Percentiles rank a stretch among this genome's conserved stretches.
These are phyloP conservation scores for Pocillopora damicornis DNA, from an alignment of 64 coral and sea anemone species.

Conservation along the genomic window DNA sequence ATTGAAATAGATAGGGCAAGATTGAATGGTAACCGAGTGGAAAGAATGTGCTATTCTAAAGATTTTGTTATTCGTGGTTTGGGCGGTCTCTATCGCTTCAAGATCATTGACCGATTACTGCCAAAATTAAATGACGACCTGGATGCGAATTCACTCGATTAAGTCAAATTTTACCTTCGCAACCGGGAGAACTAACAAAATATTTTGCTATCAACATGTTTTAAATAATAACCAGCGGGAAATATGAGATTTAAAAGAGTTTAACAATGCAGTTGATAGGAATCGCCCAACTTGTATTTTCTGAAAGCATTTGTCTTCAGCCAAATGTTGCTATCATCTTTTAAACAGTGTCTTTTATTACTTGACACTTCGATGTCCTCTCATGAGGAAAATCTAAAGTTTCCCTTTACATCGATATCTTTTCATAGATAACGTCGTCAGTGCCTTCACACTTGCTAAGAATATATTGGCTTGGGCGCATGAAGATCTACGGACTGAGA, in stretches of 20 bases:
- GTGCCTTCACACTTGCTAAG: too few relatives aligned
- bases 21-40: neutral
- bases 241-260: neutral
- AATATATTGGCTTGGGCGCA: too few relatives aligned
- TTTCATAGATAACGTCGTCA: too few relatives aligned
- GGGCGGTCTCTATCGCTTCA: neutral
- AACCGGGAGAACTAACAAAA: neutral
- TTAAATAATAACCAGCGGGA: neutral
- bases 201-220: neutral
- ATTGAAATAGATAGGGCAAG: neutral
- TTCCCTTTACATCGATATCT: too few relatives aligned
- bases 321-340: neutral
- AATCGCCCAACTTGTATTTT: neutral
- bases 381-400: too few relatives aligned
- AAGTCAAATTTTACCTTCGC: neutral
- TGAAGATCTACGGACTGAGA: too few relatives aligned
- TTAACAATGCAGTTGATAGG: neutral
- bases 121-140: neutral
- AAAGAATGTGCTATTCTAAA: neutral
- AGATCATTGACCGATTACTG: neutral
- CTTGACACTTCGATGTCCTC: too few relatives aligned
- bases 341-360: too few relatives aligned
- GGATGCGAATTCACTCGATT: neutral
- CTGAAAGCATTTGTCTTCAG: neutral
- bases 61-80: neutral